A percentile compares a stretch with the other conserved stretches of the same genome.
Evolutionary conservation across 2,797 vertebrate species (phyloP).

Genomic region (Gorsachius magnificus): DNA sequence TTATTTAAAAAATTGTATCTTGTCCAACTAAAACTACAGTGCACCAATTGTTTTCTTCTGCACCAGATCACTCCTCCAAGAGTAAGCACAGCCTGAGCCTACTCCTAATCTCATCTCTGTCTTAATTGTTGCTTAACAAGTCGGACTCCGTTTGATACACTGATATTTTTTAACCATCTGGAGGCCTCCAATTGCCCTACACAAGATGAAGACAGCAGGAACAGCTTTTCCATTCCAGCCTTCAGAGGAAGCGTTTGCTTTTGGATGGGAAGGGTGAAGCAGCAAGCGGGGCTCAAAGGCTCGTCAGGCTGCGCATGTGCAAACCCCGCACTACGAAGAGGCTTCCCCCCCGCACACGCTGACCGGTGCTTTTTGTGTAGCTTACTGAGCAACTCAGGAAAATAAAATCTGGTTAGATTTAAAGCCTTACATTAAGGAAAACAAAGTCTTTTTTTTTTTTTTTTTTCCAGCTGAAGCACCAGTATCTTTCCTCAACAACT

Average conservation of each 20-base stretch:
- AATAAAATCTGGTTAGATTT: neutral
- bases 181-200: neutral
- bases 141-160: neutral
- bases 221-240: neutral
- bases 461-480: neutral
- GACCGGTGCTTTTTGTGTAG: fast-evolving
- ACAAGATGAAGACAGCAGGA: neutral
- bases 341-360: neutral
- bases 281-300: neutral
- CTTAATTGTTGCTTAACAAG: neutral
- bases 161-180: neutral
- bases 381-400: neutral
- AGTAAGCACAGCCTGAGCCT: neutral
- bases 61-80: neutral
- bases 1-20: neutral
- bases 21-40: neutral
- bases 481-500: neutral
- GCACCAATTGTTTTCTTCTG: neutral
- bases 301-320: fast-evolving
- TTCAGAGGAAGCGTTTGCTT: neutral
- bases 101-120: neutral
- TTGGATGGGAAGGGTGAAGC: neutral
- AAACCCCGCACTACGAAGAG: fast-evolving
- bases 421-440: neutral
- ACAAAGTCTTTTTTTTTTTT: neutral